A percentile compares a stretch with the other conserved stretches of the same genome.
These are phyloP conservation scores for Hoplostethus mediterraneus DNA, from an alignment of 2,797 vertebrate genomes.

Conservation along the genomic window DNA sequence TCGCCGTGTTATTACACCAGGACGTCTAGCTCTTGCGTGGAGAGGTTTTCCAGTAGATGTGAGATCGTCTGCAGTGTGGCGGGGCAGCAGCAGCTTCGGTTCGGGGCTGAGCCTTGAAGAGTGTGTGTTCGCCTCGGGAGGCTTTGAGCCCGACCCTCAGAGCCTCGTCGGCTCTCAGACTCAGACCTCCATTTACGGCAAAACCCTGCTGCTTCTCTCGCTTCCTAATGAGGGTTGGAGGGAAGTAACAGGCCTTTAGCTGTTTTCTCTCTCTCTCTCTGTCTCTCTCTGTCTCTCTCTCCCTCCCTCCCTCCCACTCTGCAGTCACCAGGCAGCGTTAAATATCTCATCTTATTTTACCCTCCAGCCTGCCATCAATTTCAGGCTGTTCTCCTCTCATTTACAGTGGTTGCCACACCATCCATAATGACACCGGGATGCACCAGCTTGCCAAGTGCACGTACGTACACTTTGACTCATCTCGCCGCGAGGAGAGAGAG, in stretches of 20 bases:
- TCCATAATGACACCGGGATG: slow-evolving; percentile 43
- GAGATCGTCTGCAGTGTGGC: background rate
- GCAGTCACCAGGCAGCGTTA: slow-evolving; percentile 61
- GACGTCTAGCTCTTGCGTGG: background rate
- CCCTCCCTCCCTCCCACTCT: slow-evolving; percentile 45
- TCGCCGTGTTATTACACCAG: too few species aligned
- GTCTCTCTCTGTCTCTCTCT: slow-evolving; percentile 15
- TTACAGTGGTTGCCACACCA: slow-evolving; percentile 55
- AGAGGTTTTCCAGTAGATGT: background rate
- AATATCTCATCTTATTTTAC: slow-evolving; percentile 68
- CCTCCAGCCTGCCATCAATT: slow-evolving; percentile 68
- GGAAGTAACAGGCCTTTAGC: slow-evolving; percentile 48
- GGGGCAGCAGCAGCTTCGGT: background rate
- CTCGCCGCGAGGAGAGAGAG: slow-evolving; percentile 24
- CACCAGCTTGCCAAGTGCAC: slow-evolving; percentile 47
- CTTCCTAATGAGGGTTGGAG: slow-evolving; percentile 70
- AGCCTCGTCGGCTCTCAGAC: slow-evolving; percentile 44
- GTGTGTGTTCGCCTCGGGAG: slow-evolving; percentile 42
- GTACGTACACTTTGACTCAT: slow-evolving; percentile 43
- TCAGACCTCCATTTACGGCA: slow-evolving; percentile 60
- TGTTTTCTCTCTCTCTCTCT: slow-evolving; percentile 33
- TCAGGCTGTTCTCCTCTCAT: slow-evolving; percentile 73
- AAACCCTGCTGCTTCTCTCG: slow-evolving; percentile 54
- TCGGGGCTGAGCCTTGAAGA: background rate
- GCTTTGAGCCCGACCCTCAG: slow-evolving; percentile 40